Evolutionary conservation across 2,797 vertebrate species (phyloP), one percentile per base, ranked within the genome.

Genomic region (Lutjanus campechanus): DNA sequence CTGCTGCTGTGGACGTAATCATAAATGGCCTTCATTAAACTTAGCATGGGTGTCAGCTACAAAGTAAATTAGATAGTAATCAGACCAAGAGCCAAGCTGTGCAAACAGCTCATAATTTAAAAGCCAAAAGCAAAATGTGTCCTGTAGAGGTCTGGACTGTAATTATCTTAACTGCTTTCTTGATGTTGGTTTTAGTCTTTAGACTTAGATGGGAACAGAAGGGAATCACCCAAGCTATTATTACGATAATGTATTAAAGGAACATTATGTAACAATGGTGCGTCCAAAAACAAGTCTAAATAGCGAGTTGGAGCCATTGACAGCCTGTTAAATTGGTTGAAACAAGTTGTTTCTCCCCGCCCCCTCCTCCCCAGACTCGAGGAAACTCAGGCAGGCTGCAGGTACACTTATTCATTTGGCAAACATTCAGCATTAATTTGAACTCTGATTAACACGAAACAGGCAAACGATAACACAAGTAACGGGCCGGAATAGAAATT

Each of bases 11-110:
- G 20, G 11, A 15, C 54, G 25, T 15, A 1, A 36, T 69, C 53
- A 63, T 73, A 49, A 41, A n/a, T 49, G 50, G 17, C 58, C 54
- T 67, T 61, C 50, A 68, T 75, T 67, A 51, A 62, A 76, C 1
- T 53, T 8, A 43, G 7, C 3, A 8, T 64, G 11, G 44, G 69
- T 0, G 20, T 66, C 16, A 71, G 29, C 22, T 11, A 9, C 20
- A 72, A 9, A 49, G 20, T 49, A 54, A 72, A 17, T 79, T n/a
- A 50, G 22, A 72, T 12, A 20, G 54, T 2, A 47, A 66, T 56
- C 29, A 44, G 17, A 66, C 19, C 0, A 29, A 54, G 25, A 41
- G 19, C 8, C 4, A 11, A 62, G 7, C 3, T 56, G 55, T 5
- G 3, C 54, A 53, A 20, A 58, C 43, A 19, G 12, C 41, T 44